Conservation (phyloP, 1,140 invertebrate species). For the Plectus sambesii region DNA sequence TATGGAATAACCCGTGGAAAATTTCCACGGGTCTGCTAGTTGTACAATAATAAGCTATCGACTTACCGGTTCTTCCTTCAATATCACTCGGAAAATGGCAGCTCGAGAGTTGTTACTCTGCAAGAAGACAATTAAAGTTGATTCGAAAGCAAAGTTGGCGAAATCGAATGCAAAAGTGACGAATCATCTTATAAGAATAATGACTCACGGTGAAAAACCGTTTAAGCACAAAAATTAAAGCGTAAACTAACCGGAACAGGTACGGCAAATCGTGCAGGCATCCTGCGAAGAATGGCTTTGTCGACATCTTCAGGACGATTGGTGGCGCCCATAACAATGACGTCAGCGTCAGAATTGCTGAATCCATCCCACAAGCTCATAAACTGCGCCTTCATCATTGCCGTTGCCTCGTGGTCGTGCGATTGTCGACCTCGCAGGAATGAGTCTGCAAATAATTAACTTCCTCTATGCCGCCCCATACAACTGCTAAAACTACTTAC, state of each 20-base stretch:
- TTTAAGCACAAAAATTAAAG: too few relatives aligned
- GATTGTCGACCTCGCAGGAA: slow-evolving; percentile 74
- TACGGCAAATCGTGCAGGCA: slow-evolving; percentile 88
- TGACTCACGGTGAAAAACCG: too few relatives aligned
- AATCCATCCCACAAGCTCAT: slow-evolving; percentile 59
- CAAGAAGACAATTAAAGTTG: too few relatives aligned
- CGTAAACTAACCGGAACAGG: slow-evolving; percentile 70
- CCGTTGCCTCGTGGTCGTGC: slow-evolving; percentile 91
- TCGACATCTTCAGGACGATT: slow-evolving; percentile 90
- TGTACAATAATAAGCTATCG: too few relatives aligned
- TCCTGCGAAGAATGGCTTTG: slow-evolving; percentile 79
- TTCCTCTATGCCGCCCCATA: not conserved
- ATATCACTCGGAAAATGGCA: too few relatives aligned
- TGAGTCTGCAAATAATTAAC: slow-evolving; percentile 58
- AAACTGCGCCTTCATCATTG: slow-evolving; percentile 84
- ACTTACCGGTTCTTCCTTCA: too few relatives aligned
- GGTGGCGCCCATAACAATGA: slow-evolving; percentile 85
- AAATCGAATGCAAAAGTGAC: too few relatives aligned
- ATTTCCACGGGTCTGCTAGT: too few relatives aligned
- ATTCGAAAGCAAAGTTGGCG: too few relatives aligned
- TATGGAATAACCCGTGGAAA: too few relatives aligned
- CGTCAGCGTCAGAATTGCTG: slow-evolving; percentile 54
- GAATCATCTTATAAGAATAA: too few relatives aligned
- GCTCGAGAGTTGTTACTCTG: too few relatives aligned
- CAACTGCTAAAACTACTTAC: slow-evolving; percentile 46